phyloP scores from a whole-genome alignment of 2,888 invertebrate genomes.

The Cepaea hortensis region DNA sequence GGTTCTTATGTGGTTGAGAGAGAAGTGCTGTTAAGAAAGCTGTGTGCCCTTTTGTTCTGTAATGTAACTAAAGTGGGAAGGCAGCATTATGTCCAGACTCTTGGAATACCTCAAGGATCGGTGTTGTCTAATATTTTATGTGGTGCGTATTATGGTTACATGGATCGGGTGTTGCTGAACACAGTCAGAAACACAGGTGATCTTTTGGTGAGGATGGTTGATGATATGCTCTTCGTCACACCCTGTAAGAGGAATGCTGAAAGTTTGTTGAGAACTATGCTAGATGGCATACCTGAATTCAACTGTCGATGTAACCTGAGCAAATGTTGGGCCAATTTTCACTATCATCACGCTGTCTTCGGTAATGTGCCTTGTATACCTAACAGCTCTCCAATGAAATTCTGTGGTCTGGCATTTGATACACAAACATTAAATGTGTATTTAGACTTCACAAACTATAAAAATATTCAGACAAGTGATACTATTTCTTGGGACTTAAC shows the following conservation, averaged over 20 bases:
- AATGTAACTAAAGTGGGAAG: constrained; percentile 59
- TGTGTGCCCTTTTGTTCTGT: constrained; percentile 25
- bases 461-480: constrained; percentile 14
- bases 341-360: constrained; percentile 33
- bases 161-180: constrained; percentile 55
- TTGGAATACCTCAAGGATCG: constrained; percentile 73
- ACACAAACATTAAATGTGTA: constrained; percentile 10
- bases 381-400: neutral
- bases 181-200: constrained; percentile 44
- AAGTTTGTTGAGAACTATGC: constrained; percentile 61
- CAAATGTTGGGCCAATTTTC: constrained; percentile 28
- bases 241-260: constrained; percentile 61
- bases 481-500: constrained; percentile 30
- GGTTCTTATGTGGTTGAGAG: constrained; percentile 11
- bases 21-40: constrained; percentile 31
- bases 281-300: constrained; percentile 64
- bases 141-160: constrained; percentile 70
- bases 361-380: constrained; percentile 6
- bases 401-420: constrained; percentile 34
- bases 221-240: constrained; percentile 72
- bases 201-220: constrained; percentile 70
- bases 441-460: constrained; percentile 38
- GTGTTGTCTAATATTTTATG: constrained; percentile 71
- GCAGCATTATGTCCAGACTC: constrained; percentile 60
- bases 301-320: constrained; percentile 63